Evolutionary conservation across 2,113 vertebrate species (phyloP), one percentile per base, ranked within the genome.

Genomic region (Xiphophorus maculatus): DNA sequence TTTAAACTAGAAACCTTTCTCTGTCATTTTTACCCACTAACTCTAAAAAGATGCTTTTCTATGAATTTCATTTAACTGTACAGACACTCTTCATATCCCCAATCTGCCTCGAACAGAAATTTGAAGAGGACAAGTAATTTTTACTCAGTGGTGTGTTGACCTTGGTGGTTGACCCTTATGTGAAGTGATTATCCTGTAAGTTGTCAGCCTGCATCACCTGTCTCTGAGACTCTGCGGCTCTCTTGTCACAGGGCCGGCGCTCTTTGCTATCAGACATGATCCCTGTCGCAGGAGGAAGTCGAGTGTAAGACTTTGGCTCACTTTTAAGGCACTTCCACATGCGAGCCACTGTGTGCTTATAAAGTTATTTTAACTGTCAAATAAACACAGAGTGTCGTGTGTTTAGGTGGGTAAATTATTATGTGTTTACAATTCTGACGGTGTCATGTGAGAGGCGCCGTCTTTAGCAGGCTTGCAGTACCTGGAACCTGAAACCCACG

Each of bases 381-480:
- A 79, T 76, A 44, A 79, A 81, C 63, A 42, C 62, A 79, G 51
- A 61, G 62, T 1, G 2, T 71, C 28, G 35, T 76, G 80, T 88
- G 89, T 88, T 90, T 89, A 71, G 84, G 76, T 76, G 65, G 88
- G 69, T 37, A 74, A 73, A 60, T 75, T 89, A 81, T 87, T 81
- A 90, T 85, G 85, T 90, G 87, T 91, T 89, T 89, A 89, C 76
- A 85, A 80, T 83, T 81, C 82, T 74, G 40, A 79, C 60, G 61
- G 66, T 82, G 88, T 89, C 82, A 90, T 85, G 63, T 86, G 88
- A 86, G 84, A 78, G 67, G 54, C 22, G 73, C 77, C 27, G 80
- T 78, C 74, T 83, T 82, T 61, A 63, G 87, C 82, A 68, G 30
- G 69, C 86, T 81, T 71, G 81, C 68, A 74, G 69, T 29, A 13